These are phyloP conservation scores for Drosophila infuscata DNA, from an alignment of 2,888 invertebrate genomes.

Conservation along the genomic window DNA sequence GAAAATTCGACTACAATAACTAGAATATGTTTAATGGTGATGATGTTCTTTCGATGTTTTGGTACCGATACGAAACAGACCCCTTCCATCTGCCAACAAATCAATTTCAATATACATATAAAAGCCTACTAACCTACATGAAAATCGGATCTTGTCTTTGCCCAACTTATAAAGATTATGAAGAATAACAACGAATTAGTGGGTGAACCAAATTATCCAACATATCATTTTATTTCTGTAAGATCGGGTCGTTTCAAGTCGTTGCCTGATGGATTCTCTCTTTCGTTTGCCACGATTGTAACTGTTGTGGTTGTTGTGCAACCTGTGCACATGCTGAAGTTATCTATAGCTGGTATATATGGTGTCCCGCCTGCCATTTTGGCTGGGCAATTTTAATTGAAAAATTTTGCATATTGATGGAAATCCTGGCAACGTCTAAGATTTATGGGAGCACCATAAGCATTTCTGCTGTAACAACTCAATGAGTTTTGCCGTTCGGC, in stretches of 20 bases:
- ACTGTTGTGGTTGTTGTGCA: constrained; percentile 40
- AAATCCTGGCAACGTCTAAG: constrained; percentile 70
- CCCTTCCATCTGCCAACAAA: not conserved
- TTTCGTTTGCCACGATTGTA: not conserved
- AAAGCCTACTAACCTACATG: not conserved
- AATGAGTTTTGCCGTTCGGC: constrained; percentile 43
- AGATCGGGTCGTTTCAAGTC: constrained; percentile 21
- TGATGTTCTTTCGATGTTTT: not conserved
- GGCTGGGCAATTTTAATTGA: constrained; percentile 83
- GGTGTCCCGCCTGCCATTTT: constrained; percentile 60
- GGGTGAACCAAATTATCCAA: not conserved
- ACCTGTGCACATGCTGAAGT: constrained; percentile 70
- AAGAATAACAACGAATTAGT: not conserved
- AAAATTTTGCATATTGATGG: constrained; percentile 85
- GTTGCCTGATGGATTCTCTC: not conserved
- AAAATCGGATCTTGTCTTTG: not conserved
- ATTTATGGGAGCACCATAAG: constrained; percentile 57
- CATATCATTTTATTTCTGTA: not conserved
- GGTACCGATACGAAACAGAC: not conserved
- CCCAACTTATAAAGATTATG: not conserved
- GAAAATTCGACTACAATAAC: not conserved
- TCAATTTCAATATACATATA: not conserved
- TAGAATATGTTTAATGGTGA: not conserved
- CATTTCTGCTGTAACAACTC: constrained; percentile 45
- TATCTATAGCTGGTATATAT: constrained; percentile 68